Base-by-base conservation (phyloP, 2,113 vertebrate genomes). In the Catharus fuscescens region DNA sequence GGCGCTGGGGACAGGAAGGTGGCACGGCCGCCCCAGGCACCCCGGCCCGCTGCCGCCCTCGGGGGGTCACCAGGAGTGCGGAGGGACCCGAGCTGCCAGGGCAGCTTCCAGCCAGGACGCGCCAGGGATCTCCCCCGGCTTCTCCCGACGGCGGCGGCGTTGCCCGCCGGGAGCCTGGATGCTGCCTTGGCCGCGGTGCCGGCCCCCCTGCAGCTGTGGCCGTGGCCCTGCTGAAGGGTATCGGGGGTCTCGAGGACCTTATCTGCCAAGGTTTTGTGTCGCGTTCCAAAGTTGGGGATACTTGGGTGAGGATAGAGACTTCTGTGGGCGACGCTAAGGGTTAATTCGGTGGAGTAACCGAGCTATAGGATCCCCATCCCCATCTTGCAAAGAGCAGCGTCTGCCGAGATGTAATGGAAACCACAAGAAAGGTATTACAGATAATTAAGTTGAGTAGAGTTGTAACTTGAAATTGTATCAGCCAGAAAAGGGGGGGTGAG, bases 371-470 rank as follows among this genome's bases (percentile, higher is more conserved):
- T 38, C 17, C 74, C 48, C 47, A 31, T 80, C 61, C 82, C 65
- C 62, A 36, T 83, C 65, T 80, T 48, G 86, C 38, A 34, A 31
- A 48, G 10, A 70, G 21, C 74, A 31, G 53, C 38, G 42, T 38
- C 62, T 60, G 42, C 65, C 26, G 80, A 52, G 70, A 20, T 14
- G 52, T 10, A 62, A 10, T 76, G 45, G 87, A 56, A 80, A 42
- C 45, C n/a, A 0, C 34, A n/a, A 11, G 67, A 53, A 87, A 86
- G 77, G 84, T 57, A 25, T 48, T 19, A 3, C 13, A 6, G 12
- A 24, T 15, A 64, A 71, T 23, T 65, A 90, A 93, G 79, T 93
- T 95, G 85, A 40, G 71, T 20, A 6, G 72, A 92, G 82, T 80
- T 86, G 50, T 62, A 72, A 74, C 72, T 77, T 77, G 81, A 48